Evolutionary conservation across 2,113 vertebrate genomes (phyloP), one percentile per base, ranked within the genome.

Genomic region (Rhinoptilus africanus): DNA sequence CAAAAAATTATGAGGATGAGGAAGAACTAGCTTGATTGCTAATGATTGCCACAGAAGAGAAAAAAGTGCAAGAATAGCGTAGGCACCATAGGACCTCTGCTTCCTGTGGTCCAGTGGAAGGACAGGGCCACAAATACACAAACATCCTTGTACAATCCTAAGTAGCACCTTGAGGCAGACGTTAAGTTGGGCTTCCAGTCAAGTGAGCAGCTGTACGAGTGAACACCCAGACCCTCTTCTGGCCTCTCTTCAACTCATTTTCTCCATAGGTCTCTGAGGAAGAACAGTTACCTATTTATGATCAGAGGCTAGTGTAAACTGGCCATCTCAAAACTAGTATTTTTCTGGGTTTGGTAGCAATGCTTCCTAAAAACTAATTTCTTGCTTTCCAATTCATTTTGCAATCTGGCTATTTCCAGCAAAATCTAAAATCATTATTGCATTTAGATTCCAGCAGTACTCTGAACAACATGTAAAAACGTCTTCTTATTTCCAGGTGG

Each of bases 401-500:
- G 27, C 0, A 1, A 34, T 41, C 27, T 57, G 84, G 35, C 5
- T 71, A 5, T 79, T 75, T 73, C 23, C 23, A 76, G 39, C 39
- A 92, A 69, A 88, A 86, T 57, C 30, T 62, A 26, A 82, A 81
- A 41, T 30, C 2, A 9, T 32, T 71, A 34, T 30, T 79, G 62
- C 12, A 26, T 7, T 74, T 79, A 32, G 8, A 63, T 62, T 71
- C 18, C 32, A 71, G n/a, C n/a, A 77, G 82, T 35, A 86, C 28
- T 47, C 34, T 59, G 47, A 87, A 64, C 14, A 85, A 66, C 7
- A 10, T 82, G 32, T 90, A 59, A 92, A 87, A 73, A 45, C 48
- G 54, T 47, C 27, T 53, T 79, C 88, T 93, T 92, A 59, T 96
- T 97, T 98, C 92, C 62, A 99, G 99, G 84, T 99, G 99, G 99